phyloP scores from a whole-genome alignment of 2,113 vertebrate species.

The Callopanchax toddi region DNA sequence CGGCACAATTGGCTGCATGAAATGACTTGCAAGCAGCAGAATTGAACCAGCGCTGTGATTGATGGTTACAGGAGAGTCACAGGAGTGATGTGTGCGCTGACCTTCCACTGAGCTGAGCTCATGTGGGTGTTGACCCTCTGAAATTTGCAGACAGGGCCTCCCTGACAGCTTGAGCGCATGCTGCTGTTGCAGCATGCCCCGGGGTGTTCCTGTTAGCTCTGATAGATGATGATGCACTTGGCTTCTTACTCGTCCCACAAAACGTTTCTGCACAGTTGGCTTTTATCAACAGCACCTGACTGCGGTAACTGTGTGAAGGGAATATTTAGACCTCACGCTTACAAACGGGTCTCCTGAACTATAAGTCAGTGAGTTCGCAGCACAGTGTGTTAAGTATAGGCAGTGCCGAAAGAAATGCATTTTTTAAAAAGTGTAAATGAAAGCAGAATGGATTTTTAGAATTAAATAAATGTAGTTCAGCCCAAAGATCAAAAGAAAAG shows the following conservation, averaged over 20 bases:
- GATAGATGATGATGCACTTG: conserved; percentile 52
- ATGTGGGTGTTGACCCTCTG: conserved; percentile 57
- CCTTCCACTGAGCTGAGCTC: conserved; percentile 54
- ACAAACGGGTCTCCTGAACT: no score
- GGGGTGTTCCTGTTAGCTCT: conserved; percentile 44
- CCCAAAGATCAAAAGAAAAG: no score
- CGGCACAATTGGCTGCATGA: conserved; percentile 42
- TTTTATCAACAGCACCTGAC: conserved; percentile 15
- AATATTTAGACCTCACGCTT: background rate
- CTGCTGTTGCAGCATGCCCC: conserved; percentile 28
- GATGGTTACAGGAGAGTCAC: conserved; percentile 50
- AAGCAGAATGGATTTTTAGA: no score
- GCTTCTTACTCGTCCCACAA: conserved; percentile 19
- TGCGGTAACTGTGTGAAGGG: background rate
- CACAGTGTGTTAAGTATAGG: no score
- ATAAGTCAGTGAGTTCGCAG: background rate
- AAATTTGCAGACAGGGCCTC: conserved; percentile 59
- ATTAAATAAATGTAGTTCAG: no score
- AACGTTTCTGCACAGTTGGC: conserved; percentile 22
- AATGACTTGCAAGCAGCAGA: conserved; percentile 42
- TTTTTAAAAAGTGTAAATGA: no score
- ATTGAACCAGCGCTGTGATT: conserved; percentile 44
- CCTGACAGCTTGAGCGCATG: conserved; percentile 32
- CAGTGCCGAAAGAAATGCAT: no score
- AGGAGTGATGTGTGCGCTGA: conserved; percentile 52